A percentile compares a stretch with the other conserved stretches of the same genome.
Evolutionary conservation across 1,140 invertebrate species (phyloP).

Genomic region (Drosophila lacertosa): DNA sequence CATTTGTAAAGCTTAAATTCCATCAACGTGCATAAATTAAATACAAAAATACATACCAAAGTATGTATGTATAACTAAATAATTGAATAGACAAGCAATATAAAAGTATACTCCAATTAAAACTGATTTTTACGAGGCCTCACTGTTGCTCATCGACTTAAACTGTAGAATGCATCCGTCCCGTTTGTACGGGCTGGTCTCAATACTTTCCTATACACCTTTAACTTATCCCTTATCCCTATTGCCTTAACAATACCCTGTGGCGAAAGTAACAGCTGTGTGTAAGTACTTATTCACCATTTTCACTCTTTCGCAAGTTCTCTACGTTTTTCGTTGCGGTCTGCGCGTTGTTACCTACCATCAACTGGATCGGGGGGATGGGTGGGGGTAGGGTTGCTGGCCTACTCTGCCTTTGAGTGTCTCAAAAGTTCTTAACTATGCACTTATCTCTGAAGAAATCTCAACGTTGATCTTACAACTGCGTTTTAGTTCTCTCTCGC

Average conservation of each 20-base stretch:
- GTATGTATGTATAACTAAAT: not conserved
- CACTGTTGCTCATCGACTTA: not conserved
- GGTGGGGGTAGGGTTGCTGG: no score
- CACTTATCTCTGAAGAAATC: constrained; percentile 2
- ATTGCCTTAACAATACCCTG: not conserved
- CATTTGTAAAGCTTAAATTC: constrained; percentile 35
- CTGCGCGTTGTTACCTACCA: constrained; percentile 15
- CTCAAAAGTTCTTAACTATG: not conserved
- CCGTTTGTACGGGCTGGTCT: not conserved
- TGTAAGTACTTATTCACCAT: constrained; percentile 11
- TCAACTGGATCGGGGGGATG: no score
- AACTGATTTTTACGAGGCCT: constrained; percentile 1
- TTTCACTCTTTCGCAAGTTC: constrained; percentile 4
- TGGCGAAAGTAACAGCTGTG: constrained; percentile 5
- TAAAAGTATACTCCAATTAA: not conserved
- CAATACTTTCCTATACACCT: not conserved
- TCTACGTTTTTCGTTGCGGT: constrained; percentile 3
- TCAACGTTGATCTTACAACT: constrained; percentile 9
- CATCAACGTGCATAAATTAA: constrained; percentile 16
- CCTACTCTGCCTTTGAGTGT: no score
- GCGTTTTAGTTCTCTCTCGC: not conserved
- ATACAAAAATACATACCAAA: constrained; percentile 8
- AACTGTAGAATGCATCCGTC: not conserved
- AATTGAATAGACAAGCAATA: not conserved
- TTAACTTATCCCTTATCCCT: not conserved